Conservation (phyloP, 2,797 vertebrate genomes). For the Trematomus bernacchii region DNA sequence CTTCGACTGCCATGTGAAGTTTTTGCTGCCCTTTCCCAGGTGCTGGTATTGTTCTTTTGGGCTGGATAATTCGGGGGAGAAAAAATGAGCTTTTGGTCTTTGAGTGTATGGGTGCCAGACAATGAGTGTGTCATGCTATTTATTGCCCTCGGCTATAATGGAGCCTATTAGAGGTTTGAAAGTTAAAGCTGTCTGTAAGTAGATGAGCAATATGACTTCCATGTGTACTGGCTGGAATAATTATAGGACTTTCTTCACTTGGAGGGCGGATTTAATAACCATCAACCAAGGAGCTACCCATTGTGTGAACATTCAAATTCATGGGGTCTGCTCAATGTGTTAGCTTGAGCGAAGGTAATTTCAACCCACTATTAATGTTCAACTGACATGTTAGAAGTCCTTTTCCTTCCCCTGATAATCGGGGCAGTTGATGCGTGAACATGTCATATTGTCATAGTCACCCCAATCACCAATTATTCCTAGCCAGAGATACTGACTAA, state of each 20-base stretch:
- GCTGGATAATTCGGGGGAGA: conserved; percentile 54
- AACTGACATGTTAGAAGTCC: conserved; percentile 47
- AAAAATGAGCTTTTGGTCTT: conserved; percentile 34
- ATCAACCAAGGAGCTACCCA: conserved; percentile 34
- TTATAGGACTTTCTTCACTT: conserved; percentile 57
- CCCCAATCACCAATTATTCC: background rate
- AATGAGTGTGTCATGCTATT: conserved; percentile 58
- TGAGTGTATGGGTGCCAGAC: conserved; percentile 50
- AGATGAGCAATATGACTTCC: conserved; percentile 38
- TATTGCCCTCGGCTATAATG: conserved; percentile 54
- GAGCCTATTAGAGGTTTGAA: conserved; percentile 61
- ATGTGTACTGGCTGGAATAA: conserved; percentile 65
- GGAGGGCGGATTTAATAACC: conserved; percentile 62
- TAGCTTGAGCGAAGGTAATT: conserved; percentile 52
- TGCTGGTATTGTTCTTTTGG: conserved; percentile 58
- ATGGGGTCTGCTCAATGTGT: conserved; percentile 11
- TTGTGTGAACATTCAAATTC: conserved; percentile 41
- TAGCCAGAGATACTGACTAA: too few relatives aligned
- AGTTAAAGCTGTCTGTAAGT: conserved; percentile 41
- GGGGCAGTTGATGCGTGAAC: conserved; percentile 33
- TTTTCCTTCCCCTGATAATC: conserved; percentile 32
- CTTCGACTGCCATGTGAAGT: conserved; percentile 62
- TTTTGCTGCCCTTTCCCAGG: conserved; percentile 60
- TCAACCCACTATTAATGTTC: conserved; percentile 47
- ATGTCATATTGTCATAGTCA: conserved; percentile 10